Base-by-base conservation (phyloP, 2,113 vertebrate genomes). In the Triplophysa siluroides region DNA sequence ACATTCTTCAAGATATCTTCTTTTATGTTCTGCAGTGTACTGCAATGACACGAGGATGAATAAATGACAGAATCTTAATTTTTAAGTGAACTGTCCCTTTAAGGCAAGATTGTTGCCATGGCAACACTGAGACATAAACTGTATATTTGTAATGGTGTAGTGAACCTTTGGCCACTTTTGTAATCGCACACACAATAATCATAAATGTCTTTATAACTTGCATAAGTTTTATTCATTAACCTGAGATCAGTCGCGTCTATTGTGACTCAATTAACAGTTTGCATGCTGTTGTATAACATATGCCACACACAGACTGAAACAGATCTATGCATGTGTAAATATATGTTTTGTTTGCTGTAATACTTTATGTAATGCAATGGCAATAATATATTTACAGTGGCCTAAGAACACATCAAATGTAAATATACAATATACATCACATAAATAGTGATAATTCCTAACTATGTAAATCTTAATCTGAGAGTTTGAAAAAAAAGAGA, bases 181-280 rank as follows among this genome's bases (percentile, higher is more conserved):
- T 76, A 74, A 80, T 58, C 66, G 13, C 23, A 79, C 77, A 62
- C 6, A 45, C 23, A 76, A 62, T 62, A 16, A 78, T 81, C 61
- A 63, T 85, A 79, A 75, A 81, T 70, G 41, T 1, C 33, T 47
- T 67, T 72, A 66, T 67, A 26, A 33, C 18, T 23, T 56, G 41
- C 43, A 62, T 66, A 6, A 80, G 16, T 24, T 80, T 69, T 73
- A 61, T 72, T 76, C 58, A 62, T 78, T 82, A 71, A 38, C 64
- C 45, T 76, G 23, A n/a, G 64, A 64, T 64, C 4, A 23, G 41
- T 50, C 47, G 43, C 29, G 8, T 2, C n/a, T 9, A 61, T 64
- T 76, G 29, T 47, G 60, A 26, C 8, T 74, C 13, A 43, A 16
- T 45, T 47, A 11, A 58, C 12, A 21, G 29, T 23, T 76, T n/a